A percentile compares a stretch with the other conserved stretches of the same genome.
These are phyloP conservation scores for Sandelia bainsii DNA, from an alignment of 2,797 vertebrate genomes.

Conservation along the genomic window DNA sequence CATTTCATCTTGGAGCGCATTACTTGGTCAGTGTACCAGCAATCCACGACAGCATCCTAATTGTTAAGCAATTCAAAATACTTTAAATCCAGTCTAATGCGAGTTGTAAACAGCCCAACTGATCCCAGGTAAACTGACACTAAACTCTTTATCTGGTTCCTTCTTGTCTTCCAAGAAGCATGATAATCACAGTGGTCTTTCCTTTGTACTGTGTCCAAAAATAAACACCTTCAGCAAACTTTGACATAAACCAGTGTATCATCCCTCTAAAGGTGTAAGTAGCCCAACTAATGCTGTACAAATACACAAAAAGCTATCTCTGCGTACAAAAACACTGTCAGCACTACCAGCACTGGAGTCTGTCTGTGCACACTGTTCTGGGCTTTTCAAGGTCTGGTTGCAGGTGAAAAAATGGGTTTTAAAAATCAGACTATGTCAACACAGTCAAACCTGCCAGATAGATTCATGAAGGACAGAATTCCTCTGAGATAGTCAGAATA, in stretches of 20 bases:
- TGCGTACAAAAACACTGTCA: too few species aligned
- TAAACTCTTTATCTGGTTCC: background rate
- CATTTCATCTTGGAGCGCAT: background rate
- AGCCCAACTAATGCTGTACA: background rate
- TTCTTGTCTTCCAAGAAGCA: conserved; percentile 8
- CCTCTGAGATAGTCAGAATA: too few species aligned
- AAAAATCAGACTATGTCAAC: too few species aligned
- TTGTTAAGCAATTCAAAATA: background rate
- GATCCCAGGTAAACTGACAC: background rate
- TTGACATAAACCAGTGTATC: background rate
- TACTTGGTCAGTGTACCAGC: background rate
- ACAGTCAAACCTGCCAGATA: too few species aligned
- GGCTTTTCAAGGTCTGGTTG: too few species aligned
- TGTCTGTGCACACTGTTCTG: too few species aligned
- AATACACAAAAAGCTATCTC: background rate
- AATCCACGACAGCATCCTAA: background rate
- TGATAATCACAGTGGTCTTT: background rate
- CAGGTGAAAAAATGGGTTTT: too few species aligned
- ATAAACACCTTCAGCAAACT: conserved; percentile 17
- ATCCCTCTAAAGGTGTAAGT: background rate
- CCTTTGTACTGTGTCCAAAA: background rate
- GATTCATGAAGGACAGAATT: too few species aligned
- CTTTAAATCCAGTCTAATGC: background rate
- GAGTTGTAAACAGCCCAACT: too few species aligned
- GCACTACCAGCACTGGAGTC: too few species aligned